Conservation (phyloP, 1,140 invertebrate species). For the Gryllus bimaculatus region DNA sequence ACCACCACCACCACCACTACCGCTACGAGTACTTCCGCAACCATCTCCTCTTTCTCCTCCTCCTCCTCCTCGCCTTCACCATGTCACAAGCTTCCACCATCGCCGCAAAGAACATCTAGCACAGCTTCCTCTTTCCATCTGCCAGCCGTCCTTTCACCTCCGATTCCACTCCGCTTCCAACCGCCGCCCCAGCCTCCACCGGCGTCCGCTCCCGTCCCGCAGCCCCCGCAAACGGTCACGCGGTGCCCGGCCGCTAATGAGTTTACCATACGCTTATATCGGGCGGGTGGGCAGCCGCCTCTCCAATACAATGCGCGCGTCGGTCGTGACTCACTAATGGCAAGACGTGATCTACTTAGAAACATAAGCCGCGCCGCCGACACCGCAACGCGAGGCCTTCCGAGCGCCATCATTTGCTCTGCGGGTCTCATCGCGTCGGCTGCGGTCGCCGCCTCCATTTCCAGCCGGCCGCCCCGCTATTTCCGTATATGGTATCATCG, state of each 20-base stretch:
- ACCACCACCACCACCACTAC: background rate
- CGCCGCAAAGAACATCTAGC: background rate
- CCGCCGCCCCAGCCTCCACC: too few relatives aligned
- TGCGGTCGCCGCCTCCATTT: background rate
- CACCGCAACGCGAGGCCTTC: background rate
- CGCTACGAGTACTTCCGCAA: background rate
- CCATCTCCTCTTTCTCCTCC: background rate
- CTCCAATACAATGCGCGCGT: background rate
- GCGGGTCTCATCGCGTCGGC: background rate
- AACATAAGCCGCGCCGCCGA: background rate
- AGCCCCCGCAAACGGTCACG: background rate
- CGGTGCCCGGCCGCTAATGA: background rate
- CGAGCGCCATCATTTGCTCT: too few relatives aligned
- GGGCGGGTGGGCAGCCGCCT: background rate
- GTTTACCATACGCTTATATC: background rate
- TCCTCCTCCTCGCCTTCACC: background rate
- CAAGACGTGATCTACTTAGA: constrained; percentile 4
- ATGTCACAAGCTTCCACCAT: background rate
- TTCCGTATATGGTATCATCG: too few relatives aligned
- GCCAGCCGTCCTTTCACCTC: background rate
- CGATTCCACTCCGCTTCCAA: too few relatives aligned
- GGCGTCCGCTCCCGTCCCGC: too few relatives aligned
- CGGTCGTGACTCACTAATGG: background rate
- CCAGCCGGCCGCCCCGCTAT: too few relatives aligned
- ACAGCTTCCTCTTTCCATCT: background rate